Percentiles rank a stretch among this genome's conserved stretches.
Conservation (phyloP, 2,113 vertebrate genomes). For the Nibea albiflora region DNA sequence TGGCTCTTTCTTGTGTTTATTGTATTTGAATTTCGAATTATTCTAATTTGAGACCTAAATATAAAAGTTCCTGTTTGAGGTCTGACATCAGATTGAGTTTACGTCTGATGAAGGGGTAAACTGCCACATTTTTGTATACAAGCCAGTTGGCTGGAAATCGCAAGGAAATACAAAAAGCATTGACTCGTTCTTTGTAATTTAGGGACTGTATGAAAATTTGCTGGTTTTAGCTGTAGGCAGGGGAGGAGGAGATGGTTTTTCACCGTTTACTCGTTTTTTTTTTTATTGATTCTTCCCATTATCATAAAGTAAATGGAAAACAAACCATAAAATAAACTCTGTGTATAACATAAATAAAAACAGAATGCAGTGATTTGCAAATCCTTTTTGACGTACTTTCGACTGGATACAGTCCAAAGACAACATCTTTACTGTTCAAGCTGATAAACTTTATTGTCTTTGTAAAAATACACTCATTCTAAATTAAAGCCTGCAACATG, state of each 20-base stretch:
- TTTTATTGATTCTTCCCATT: neutral
- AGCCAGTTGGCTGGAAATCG: conserved; percentile 24
- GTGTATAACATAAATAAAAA: too few relatives aligned
- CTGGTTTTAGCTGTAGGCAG: too few relatives aligned
- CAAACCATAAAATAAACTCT: too few relatives aligned
- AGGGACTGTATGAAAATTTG: neutral
- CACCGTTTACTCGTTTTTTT: neutral
- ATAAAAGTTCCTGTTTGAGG: conserved; percentile 1
- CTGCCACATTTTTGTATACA: neutral
- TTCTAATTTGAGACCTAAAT: conserved; percentile 10
- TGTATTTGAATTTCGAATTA: conserved; percentile 3
- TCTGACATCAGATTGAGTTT: neutral
- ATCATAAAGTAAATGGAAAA: neutral
- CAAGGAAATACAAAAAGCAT: neutral
- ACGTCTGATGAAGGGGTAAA: conserved; percentile 2
- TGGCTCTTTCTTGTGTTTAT: conserved; percentile 68
- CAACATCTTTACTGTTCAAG: too few relatives aligned
- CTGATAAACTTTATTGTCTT: too few relatives aligned
- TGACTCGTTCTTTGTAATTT: neutral
- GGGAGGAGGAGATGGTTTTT: neutral
- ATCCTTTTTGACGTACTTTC: too few relatives aligned
- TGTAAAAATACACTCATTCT: too few relatives aligned
- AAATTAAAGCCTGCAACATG: too few relatives aligned
- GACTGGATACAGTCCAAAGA: too few relatives aligned
- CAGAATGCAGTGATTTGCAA: too few relatives aligned